Evolutionary conservation across 92 coral and sea anemone genomes (phyloP).

Genomic region (Plumapathes pennacea): DNA sequence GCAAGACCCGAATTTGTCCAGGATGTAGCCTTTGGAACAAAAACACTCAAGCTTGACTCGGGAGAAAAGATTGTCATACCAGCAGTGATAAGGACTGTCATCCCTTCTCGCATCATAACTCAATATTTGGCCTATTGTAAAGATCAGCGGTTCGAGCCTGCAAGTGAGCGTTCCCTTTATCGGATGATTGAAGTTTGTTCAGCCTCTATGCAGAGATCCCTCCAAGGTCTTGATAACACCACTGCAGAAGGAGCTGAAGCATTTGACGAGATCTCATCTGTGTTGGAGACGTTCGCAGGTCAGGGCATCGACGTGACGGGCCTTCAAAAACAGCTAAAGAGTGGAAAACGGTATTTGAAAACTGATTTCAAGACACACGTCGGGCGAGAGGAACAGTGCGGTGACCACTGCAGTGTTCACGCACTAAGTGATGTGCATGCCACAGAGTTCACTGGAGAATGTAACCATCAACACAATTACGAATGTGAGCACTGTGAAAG

Average conservation of each 20-base stretch:
- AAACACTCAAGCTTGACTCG: constrained; percentile 24
- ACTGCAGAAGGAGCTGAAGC: constrained; percentile 28
- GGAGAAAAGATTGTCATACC: constrained; percentile 41
- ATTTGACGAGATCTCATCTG: neutral
- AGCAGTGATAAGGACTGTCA: constrained; percentile 21
- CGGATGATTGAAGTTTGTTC: constrained; percentile 38
- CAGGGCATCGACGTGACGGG: constrained; percentile 2
- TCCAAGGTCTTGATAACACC: constrained; percentile 26
- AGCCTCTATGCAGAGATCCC: constrained; percentile 41
- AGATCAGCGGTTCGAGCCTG: constrained; percentile 21
- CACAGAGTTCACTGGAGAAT: constrained; percentile 5
- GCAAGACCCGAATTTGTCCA: constrained; percentile 20
- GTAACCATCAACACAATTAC: constrained; percentile 25
- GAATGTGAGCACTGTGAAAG: constrained; percentile 23
- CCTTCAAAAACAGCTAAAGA: constrained; percentile 15
- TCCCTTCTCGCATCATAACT: constrained; percentile 27
- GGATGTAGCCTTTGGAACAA: constrained; percentile 34
- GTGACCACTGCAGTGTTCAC: constrained; percentile 38
- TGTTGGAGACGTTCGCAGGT: constrained; percentile 13
- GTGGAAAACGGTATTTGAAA: constrained; percentile 41
- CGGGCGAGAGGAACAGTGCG: constrained; percentile 39
- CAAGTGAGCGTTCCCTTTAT: constrained; percentile 18
- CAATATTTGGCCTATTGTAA: constrained; percentile 32
- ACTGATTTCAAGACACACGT: constrained; percentile 52
- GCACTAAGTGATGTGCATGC: constrained; percentile 20